A percentile compares a stretch with the other conserved stretches of the same genome.
Evolutionary conservation across 2,797 vertebrate genomes (phyloP).

Genomic region (Vultur gryphus): DNA sequence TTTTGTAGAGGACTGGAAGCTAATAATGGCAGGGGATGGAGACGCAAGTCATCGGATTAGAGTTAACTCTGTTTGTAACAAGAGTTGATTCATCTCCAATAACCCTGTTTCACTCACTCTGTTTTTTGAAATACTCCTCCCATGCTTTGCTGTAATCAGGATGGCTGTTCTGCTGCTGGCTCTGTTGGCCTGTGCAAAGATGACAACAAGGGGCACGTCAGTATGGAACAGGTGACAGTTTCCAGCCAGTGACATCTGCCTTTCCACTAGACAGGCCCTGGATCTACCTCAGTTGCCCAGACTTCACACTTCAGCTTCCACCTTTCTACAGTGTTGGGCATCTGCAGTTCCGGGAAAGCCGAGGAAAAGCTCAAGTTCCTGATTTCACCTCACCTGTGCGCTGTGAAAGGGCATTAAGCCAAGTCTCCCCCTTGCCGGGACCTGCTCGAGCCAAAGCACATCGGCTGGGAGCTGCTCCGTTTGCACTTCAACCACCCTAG

Average conservation of each 20-base stretch:
- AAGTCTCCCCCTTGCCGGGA: not conserved
- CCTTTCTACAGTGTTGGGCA: not conserved
- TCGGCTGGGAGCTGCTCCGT: not conserved
- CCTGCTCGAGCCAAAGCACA: not conserved
- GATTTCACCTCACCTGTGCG: not conserved
- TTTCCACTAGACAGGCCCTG: not conserved
- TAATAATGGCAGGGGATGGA: not conserved
- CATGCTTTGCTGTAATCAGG: constrained; percentile 94
- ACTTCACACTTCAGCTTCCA: not conserved
- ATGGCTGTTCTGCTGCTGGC: constrained; percentile 89
- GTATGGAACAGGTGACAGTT: not conserved
- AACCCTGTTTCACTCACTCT: constrained; percentile 79
- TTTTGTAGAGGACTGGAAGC: not conserved
- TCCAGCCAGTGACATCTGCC: not conserved
- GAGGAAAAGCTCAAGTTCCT: not conserved
- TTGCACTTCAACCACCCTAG: not conserved
- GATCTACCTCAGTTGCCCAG: not conserved
- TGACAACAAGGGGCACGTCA: constrained; percentile 46
- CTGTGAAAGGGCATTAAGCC: not conserved
- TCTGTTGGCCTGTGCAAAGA: constrained; percentile 87
- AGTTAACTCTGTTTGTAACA: not conserved
- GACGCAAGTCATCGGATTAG: not conserved
- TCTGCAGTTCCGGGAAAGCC: not conserved
- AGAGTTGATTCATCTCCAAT: not conserved
- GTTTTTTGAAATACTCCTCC: constrained; percentile 95